Evolutionary conservation across 1,140 invertebrate species (phyloP).

Genomic region (Halyomorpha halys): DNA sequence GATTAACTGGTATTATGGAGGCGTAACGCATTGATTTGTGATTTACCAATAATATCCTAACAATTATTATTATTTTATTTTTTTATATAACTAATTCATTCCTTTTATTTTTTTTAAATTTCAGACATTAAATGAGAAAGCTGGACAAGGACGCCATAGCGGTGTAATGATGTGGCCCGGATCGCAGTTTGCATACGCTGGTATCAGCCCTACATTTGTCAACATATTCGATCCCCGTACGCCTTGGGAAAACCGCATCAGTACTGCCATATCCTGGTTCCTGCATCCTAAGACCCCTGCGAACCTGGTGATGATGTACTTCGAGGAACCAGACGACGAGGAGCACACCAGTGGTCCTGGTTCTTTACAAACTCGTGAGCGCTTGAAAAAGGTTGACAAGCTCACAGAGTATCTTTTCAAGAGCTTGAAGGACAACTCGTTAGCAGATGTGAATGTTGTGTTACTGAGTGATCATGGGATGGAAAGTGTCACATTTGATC

Average conservation of each 20-base stretch:
- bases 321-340: conserved; percentile 58
- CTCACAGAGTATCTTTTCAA: conserved; percentile 47
- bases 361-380: conserved; percentile 37
- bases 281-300: conserved; percentile 43
- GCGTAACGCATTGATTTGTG: no score
- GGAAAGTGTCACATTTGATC: conserved; percentile 40
- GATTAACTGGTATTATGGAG: no score
- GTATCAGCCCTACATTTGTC: conserved; percentile 38
- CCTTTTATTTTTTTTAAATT: conserved; percentile 27
- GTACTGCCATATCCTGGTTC: conserved; percentile 55
- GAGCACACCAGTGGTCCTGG: conserved; percentile 44
- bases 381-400: conserved; percentile 46
- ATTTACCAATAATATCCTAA: no score
- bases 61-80: no score
- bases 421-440: conserved; percentile 38
- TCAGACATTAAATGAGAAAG: conserved; percentile 45
- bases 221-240: conserved; percentile 41
- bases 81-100: no score
- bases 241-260: conserved; percentile 45
- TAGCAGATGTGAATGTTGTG: conserved; percentile 53
- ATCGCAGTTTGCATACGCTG: conserved; percentile 39
- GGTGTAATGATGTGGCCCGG: conserved; percentile 56
- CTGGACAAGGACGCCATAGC: conserved; percentile 37
- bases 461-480: conserved; percentile 71
- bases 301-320: conserved; percentile 57